Conservation (phyloP, 2,888 invertebrate genomes). For the Pandemis cinnamomeana region DNA sequence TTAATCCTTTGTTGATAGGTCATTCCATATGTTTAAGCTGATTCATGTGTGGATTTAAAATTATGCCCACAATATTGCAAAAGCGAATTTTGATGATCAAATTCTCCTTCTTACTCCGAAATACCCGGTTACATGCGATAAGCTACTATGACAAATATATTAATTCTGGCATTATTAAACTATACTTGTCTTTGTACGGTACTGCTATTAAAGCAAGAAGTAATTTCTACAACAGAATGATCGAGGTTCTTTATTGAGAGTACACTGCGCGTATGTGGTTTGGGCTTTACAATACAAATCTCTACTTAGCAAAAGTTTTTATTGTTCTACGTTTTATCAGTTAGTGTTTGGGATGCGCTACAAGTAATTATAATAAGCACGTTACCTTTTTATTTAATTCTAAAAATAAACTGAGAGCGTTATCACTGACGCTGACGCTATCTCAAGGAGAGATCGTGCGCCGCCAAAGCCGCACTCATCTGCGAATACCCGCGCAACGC, state of each 20-base stretch:
- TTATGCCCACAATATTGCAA: not conserved
- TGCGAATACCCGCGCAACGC: constrained; percentile 38
- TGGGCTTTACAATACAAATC: constrained; percentile 13
- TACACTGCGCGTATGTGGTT: not conserved
- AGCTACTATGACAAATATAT: too few relatives aligned
- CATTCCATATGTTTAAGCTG: not conserved
- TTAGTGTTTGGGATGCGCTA: constrained; percentile 36
- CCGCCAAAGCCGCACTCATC: constrained; percentile 43
- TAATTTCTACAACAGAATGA: not conserved
- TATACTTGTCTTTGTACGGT: not conserved
- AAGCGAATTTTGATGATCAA: not conserved
- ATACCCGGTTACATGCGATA: not conserved
- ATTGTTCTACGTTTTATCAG: constrained; percentile 30
- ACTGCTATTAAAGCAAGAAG: not conserved
- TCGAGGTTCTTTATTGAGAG: not conserved
- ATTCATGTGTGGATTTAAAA: not conserved
- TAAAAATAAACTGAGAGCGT: constrained; percentile 77
- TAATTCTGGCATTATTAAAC: too few relatives aligned
- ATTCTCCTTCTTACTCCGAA: too few relatives aligned
- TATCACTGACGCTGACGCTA: constrained; percentile 78
- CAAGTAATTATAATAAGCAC: constrained; percentile 65
- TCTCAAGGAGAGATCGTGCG: constrained; percentile 77
- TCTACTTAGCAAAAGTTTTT: constrained; percentile 14
- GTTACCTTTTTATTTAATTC: constrained; percentile 78
- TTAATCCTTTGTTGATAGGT: constrained; percentile 5